A percentile compares a stretch with the other conserved stretches of the same genome.
These are phyloP conservation scores for Heliocidaris erythrogramma DNA, from an alignment of 35 echinoderm and acorn worm species.

Conservation along the genomic window DNA sequence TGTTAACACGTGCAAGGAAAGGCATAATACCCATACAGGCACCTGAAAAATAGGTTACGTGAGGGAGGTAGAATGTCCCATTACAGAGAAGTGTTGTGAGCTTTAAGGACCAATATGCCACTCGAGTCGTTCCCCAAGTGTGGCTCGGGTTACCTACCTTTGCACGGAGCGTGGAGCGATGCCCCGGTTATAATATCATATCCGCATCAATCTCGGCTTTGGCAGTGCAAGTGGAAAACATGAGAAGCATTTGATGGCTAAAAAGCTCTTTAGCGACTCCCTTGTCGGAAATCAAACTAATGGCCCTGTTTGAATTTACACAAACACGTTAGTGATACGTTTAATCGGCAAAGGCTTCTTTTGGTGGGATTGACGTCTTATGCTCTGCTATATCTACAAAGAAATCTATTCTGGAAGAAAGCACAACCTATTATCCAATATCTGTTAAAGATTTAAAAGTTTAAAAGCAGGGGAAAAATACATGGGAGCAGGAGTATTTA, in stretches of 20 bases:
- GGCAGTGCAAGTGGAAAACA: not conserved
- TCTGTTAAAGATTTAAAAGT: too few relatives aligned
- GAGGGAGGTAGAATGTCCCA: constrained; percentile 22
- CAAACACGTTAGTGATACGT: constrained; percentile 2
- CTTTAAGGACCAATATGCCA: constrained; percentile 31
- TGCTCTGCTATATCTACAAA: not conserved
- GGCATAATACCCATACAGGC: not conserved
- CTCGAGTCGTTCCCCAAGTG: constrained; percentile 15
- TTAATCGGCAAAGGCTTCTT: not conserved
- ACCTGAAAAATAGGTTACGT: not conserved
- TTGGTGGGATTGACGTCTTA: not conserved
- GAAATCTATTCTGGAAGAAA: not conserved
- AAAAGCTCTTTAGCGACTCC: constrained; percentile 1
- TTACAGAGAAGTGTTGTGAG: constrained; percentile 14
- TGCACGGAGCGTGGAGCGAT: not conserved
- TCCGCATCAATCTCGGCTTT: not conserved
- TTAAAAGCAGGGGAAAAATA: too few relatives aligned
- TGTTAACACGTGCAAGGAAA: not conserved
- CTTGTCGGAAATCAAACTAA: constrained; percentile 17
- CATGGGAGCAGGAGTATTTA: too few relatives aligned
- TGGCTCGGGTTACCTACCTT: not conserved
- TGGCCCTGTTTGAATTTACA: not conserved
- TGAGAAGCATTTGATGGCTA: not conserved
- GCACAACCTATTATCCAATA: not conserved
- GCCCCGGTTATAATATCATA: constrained; percentile 1